Conservation (phyloP, 1,140 invertebrate genomes). For the Elysia chlorotica region DNA sequence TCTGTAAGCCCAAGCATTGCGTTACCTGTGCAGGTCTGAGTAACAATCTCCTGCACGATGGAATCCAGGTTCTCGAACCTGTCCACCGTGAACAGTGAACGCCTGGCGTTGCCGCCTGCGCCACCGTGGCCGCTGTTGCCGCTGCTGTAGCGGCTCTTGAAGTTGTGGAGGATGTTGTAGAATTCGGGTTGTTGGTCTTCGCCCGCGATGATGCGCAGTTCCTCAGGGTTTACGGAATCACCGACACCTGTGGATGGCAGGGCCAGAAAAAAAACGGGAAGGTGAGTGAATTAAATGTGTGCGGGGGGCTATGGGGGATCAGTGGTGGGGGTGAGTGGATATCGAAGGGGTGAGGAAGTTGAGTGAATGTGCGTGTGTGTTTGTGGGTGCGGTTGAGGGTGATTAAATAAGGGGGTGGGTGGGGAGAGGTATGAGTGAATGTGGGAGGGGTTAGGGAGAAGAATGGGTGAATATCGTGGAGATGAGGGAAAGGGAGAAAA, state of each 20-base stretch:
- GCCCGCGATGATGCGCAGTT: neutral
- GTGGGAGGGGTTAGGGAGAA: too few relatives aligned
- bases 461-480: too few relatives aligned
- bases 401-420: too few relatives aligned
- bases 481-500: neutral
- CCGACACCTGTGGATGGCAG: neutral
- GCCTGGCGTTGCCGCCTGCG: too few relatives aligned
- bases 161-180: neutral
- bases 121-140: neutral
- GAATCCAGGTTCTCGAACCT: slow-evolving; percentile 28
- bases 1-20: too few relatives aligned
- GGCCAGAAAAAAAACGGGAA: neutral
- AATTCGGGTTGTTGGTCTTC: neutral
- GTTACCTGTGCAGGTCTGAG: slow-evolving; percentile 38
- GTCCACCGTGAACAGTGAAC: slow-evolving; percentile 21
- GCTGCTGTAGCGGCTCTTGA: neutral
- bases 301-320: too few relatives aligned
- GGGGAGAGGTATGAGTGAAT: too few relatives aligned
- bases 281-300: too few relatives aligned
- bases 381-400: too few relatives aligned
- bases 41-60: slow-evolving; percentile 27
- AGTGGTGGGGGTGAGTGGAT: too few relatives aligned
- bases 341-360: too few relatives aligned
- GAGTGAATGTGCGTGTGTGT: too few relatives aligned
- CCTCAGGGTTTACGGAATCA: slow-evolving; percentile 9